phyloP scores from a whole-genome alignment of 2,113 vertebrate genomes.

The Grus americana region DNA sequence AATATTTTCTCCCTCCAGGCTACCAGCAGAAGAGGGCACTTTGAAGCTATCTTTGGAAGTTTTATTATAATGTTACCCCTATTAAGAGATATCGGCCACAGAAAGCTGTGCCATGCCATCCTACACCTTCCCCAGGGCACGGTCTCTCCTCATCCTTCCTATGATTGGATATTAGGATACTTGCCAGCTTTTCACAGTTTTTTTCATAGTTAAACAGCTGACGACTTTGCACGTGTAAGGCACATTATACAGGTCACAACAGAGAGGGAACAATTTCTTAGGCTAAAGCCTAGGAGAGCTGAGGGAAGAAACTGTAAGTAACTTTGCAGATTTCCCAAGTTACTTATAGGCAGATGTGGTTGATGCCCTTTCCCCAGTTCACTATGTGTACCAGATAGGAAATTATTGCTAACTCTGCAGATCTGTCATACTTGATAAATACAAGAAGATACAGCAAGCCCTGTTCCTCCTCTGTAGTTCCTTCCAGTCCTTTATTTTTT shows the following conservation, averaged over 20 bases:
- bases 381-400: background rate
- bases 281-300: background rate
- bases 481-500: background rate
- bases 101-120: background rate
- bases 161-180: background rate
- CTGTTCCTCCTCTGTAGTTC: background rate
- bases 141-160: background rate
- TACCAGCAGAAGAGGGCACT: background rate
- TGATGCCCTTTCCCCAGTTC: background rate
- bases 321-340: background rate
- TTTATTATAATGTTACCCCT: background rate
- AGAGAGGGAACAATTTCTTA: background rate
- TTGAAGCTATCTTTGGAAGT: background rate
- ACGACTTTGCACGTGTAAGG: background rate
- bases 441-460: background rate
- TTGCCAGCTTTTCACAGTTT: background rate
- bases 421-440: background rate
- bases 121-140: background rate
- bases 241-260: background rate
- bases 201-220: background rate
- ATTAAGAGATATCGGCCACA: background rate
- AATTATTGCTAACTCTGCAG: background rate
- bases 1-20: background rate
- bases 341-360: background rate
- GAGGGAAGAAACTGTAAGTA: background rate